phyloP scores from a whole-genome alignment of 2,888 invertebrate species.

The Choreutis nemorana region DNA sequence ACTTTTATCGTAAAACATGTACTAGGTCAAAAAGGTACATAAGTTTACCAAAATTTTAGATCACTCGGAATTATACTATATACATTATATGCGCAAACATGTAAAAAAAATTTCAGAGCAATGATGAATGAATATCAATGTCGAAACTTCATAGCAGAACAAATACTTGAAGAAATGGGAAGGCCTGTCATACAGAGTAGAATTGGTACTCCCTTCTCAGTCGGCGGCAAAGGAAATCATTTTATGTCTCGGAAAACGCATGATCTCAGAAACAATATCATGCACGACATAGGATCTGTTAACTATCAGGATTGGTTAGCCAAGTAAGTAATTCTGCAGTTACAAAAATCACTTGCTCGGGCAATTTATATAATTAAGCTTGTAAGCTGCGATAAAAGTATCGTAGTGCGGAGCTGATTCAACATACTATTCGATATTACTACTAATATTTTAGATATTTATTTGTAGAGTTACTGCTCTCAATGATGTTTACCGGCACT shows the following conservation, averaged over 20 bases:
- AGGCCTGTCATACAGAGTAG: slow-evolving; percentile 40
- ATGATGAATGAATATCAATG: slow-evolving; percentile 84
- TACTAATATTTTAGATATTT: slow-evolving; percentile 1
- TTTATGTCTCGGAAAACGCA: slow-evolving; percentile 22
- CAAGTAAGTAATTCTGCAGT: slow-evolving; percentile 73
- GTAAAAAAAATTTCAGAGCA: slow-evolving; percentile 66
- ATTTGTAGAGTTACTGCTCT: slow-evolving; percentile 71
- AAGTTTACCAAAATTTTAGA: too few species aligned
- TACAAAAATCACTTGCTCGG: too few species aligned
- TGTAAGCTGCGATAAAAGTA: too few species aligned
- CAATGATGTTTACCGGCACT: slow-evolving; percentile 74
- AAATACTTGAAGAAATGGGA: slow-evolving; percentile 72
- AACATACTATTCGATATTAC: neutral
- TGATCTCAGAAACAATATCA: slow-evolving; percentile 38
- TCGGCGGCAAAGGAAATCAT: slow-evolving; percentile 12
- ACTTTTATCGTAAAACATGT: too few species aligned
- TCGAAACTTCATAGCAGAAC: slow-evolving; percentile 76
- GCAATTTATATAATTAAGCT: too few species aligned
- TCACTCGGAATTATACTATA: too few species aligned
- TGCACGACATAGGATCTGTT: slow-evolving; percentile 75
- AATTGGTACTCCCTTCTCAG: slow-evolving; percentile 30
- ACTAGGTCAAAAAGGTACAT: neutral
- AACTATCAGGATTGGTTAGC: slow-evolving; percentile 79
- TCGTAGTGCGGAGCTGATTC: neutral
- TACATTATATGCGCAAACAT: too few species aligned